Evolutionary conservation across 2,797 vertebrate genomes (phyloP).

Genomic region (Carcharodon carcharias): DNA sequence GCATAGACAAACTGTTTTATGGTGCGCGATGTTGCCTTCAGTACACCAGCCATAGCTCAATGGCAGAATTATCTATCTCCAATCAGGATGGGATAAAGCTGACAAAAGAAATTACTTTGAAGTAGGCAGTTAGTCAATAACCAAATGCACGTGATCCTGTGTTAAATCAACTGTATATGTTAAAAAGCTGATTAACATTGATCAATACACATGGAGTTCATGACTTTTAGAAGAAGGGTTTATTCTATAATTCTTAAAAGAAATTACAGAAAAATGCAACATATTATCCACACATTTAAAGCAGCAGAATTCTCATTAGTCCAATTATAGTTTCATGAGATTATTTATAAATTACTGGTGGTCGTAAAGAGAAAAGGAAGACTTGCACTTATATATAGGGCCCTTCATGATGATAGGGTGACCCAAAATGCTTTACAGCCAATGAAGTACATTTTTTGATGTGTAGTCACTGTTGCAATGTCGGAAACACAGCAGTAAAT

Average conservation of each 20-base stretch:
- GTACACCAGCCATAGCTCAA: neutral
- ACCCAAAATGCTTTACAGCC: neutral
- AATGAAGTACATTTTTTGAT: neutral
- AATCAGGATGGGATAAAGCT: neutral
- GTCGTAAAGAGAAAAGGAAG: neutral
- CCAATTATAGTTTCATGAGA: neutral
- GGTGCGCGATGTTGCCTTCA: neutral
- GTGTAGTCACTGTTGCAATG: neutral
- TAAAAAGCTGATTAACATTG: slow-evolving; percentile 21
- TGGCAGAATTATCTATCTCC: neutral
- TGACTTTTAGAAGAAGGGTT: neutral
- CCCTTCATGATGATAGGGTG: neutral
- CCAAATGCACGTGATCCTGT: neutral
- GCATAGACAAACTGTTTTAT: neutral
- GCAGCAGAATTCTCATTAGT: neutral
- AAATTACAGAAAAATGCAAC: neutral
- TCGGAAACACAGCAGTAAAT: neutral
- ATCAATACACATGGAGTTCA: neutral
- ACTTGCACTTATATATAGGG: neutral
- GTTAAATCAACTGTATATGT: neutral
- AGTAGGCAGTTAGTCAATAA: slow-evolving; percentile 11
- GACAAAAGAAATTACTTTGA: neutral
- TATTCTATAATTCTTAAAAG: neutral
- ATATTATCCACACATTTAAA: neutral
- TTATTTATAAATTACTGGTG: neutral